Evolutionary conservation across 2,888 invertebrate genomes (phyloP), one percentile per base, ranked within the genome.

Genomic region (Pollenia angustigena): DNA sequence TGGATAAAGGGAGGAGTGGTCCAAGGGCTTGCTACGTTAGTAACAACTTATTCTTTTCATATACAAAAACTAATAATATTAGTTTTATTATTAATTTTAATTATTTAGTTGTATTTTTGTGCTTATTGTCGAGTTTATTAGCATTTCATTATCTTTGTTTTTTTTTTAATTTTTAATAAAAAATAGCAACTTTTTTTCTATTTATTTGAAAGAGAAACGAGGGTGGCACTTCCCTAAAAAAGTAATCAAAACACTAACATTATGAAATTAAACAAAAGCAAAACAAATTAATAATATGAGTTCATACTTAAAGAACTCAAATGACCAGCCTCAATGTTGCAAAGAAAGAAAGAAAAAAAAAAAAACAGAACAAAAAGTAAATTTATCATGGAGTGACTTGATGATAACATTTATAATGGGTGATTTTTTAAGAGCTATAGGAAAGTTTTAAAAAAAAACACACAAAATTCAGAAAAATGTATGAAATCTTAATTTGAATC

Each of bases 241-340:
- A 48, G 12, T 48, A 50, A 32, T 46, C 18, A 46, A 18, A 64
- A 64, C 46, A 64, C 44, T 23, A 64, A 46, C 12, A 32, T 18
- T 46, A n/a, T 2, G 7, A 23, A 44, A 64, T 46, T 42, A 6
- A 44, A 18, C 10, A n/a, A 23, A 14, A 48, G 48, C 8, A 48
- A 23, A 23, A 48, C 3, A 48, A 50, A 4, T 42, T 23, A 50
- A 16, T 42, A 50, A 16, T 42, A 32, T 32, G 14, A 32, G n/a
- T 23, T 14, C 42, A 10, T 44, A 56, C 23, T 68, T 9, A 48
- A 50, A 32, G 14, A 68, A 68, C n/a, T 32, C 8, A 68, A 68
- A 50, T 68, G 68, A 68, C 68, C 68, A 50, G n/a, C 68, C 68
- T 68, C 68, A 68, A 68, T 50, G 10, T 50, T 68, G 68, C 48